Evolutionary conservation across 1,140 invertebrate species (phyloP), one percentile per base, ranked within the genome.

Genomic region (Drosophila albomicans): DNA sequence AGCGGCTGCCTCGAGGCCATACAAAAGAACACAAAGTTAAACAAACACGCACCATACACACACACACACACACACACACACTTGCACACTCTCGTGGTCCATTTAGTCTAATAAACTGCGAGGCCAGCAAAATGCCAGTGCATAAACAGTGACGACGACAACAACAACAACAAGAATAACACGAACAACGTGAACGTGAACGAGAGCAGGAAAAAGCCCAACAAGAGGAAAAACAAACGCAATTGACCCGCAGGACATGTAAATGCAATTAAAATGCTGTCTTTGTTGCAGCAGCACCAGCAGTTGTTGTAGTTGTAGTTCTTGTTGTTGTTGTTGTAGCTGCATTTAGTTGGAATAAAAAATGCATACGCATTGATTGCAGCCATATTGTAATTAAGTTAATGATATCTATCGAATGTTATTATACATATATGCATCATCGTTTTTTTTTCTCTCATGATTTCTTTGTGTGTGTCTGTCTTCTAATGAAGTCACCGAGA

Each of bases 101-200:
- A 79, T 77, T 82, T 87, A 78, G 80, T 84, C 85, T 88, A 88
- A 88, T 88, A 89, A 89, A 88, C 74, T 89, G 63, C 65, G 67
- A 69, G 57, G 66, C 66, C 82, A 82, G 43, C 38, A 57, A 65
- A 49, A 65, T 54, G 51, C 1, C 41, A 64, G 51, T 57, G 66
- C 57, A 69, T 52, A 72, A 74, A 62, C 71, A 62, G 41, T 6
- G 16, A 41, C 32, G 54, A 48, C 30, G 48, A 52, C 20, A 54
- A 25, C 49, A 46, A 28, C 64, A 77, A 62, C 61, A 52, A 32
- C 48, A 45, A 41, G 51, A 56, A 32, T 25, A 25, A 25, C 20
- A 25, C 20, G 20, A 25, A 25, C 20, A 25, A 25, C 15, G 69
- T 58, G 54, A 63, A 62, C 62, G 64, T 32, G 52, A 64, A 59